Evolutionary conservation across 2,113 vertebrate species (phyloP), one percentile per base, ranked within the genome.

Genomic region (Sula dactylatra): DNA sequence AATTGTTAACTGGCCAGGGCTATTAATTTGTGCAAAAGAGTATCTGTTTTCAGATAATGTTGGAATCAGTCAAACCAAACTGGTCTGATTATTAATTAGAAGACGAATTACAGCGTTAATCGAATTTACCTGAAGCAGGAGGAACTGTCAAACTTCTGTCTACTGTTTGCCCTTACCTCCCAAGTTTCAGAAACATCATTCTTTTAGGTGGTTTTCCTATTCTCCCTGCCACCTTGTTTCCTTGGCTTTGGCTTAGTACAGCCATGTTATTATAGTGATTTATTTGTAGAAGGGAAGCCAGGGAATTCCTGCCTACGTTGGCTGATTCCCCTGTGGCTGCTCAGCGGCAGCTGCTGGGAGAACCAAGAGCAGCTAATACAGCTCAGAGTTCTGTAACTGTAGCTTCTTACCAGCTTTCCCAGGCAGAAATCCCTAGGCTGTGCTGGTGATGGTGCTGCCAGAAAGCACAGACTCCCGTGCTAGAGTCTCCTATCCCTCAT

Each of bases 361-460:
- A 90, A 86, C 38, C 66, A 54, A 61, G 31, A 52, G 16, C 0
- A 0, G 31, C 42, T 70, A 31, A 69, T 1, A 3, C 42, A 38
- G 25, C 29, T 78, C 67, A 24, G 38, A 71, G 36, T 20, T 62
- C 45, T 66, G 15, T 45, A 62, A 24, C 13, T 36, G 32, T 40
- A 64, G 54, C 52, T 49, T 56, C 52, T 78, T 82, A 26, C 26
- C 2, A 1, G 27, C 7, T 65, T 76, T 73, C 80, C 50, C 66
- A 88, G 67, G 17, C 21, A 77, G 40, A 62, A 96, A 80, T 86
- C 70, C 32, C 27, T 17, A 13, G 42, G 16, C 25, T 86, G 4
- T 93, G 19, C 47, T 55, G 22, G n/a, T 71, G 22, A 22, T 2
- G 1, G 7, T 17, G 49, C 47, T 82, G 74, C 38, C 15, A 45